These are phyloP conservation scores for Eurystomus glaucurus DNA, from an alignment of 2,797 vertebrate genomes.

Conservation along the genomic window DNA sequence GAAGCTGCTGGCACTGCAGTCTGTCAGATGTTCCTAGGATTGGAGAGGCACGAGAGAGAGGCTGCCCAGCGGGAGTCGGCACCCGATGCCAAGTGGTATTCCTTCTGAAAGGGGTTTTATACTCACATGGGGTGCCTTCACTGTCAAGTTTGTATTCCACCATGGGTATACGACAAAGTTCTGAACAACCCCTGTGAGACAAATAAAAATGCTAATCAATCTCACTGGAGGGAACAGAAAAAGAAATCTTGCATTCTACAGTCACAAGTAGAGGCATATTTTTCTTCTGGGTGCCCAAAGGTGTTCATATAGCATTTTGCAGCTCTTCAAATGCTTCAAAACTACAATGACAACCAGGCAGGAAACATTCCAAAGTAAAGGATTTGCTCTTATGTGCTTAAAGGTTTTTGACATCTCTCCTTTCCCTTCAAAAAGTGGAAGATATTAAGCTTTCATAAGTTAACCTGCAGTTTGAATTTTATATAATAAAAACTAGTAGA, in stretches of 20 bases:
- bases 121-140: conserved; percentile 96
- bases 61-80: conserved; percentile 88
- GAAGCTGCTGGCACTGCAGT: conserved; percentile 92
- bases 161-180: conserved; percentile 97
- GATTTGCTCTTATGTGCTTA: not conserved
- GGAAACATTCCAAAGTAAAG: not conserved
- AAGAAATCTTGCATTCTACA: not conserved
- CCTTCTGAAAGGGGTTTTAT: conserved; percentile 97
- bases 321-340: not conserved
- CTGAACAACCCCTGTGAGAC: conserved; percentile 92
- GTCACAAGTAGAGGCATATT: not conserved
- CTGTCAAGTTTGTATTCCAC: conserved; percentile 99
- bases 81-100: conserved; percentile 98
- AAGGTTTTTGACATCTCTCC: not conserved
- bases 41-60: conserved; percentile 90
- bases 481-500: not conserved
- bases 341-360: not conserved
- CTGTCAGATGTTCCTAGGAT: conserved; percentile 91
- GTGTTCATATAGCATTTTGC: not conserved
- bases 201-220: not conserved
- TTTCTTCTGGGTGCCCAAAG: not conserved
- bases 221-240: not conserved
- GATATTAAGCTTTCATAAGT: not conserved
- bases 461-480: not conserved
- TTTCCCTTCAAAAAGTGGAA: not conserved